Conservation (phyloP, 2,888 invertebrate species). For the Xestia sexstrigata region DNA sequence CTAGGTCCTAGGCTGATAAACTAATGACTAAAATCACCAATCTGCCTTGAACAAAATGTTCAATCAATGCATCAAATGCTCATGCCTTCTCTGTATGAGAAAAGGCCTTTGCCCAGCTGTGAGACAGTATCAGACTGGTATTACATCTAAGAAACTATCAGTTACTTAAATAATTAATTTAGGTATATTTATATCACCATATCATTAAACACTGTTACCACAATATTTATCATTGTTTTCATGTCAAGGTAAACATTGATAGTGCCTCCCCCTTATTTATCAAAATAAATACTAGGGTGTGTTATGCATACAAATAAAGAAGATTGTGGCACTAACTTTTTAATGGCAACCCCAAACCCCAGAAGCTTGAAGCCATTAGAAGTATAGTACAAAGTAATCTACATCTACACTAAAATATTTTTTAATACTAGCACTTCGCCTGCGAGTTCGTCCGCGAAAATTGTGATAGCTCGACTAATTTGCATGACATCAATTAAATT, state of each 20-base stretch:
- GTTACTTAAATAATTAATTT: slow-evolving; percentile 8
- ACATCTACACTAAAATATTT: no score
- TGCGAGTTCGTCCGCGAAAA: no score
- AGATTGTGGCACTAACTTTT: slow-evolving; percentile 4
- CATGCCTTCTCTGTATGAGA: no score
- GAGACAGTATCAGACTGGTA: neutral
- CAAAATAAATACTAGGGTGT: slow-evolving; percentile 24
- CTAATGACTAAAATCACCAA: neutral
- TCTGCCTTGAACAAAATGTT: neutral
- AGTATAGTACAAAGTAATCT: neutral
- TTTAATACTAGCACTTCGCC: no score
- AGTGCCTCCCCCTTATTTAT: slow-evolving; percentile 12
- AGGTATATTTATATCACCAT: slow-evolving; percentile 7
- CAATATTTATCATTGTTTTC: slow-evolving; percentile 42
- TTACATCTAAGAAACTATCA: neutral
- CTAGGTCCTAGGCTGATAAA: no score
- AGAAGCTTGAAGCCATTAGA: neutral
- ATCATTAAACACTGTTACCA: slow-evolving; percentile 40
- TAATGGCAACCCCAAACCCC: neutral
- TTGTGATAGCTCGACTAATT: no score
- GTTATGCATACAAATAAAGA: neutral
- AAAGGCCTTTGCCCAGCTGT: neutral
- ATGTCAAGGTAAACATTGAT: slow-evolving; percentile 15
- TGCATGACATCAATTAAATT: no score
- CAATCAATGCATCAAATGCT: neutral